These are phyloP conservation scores for Eunapius fragilis DNA, from an alignment of 37 sponge, comb jelly and placozoan genomes.

Conservation along the genomic window DNA sequence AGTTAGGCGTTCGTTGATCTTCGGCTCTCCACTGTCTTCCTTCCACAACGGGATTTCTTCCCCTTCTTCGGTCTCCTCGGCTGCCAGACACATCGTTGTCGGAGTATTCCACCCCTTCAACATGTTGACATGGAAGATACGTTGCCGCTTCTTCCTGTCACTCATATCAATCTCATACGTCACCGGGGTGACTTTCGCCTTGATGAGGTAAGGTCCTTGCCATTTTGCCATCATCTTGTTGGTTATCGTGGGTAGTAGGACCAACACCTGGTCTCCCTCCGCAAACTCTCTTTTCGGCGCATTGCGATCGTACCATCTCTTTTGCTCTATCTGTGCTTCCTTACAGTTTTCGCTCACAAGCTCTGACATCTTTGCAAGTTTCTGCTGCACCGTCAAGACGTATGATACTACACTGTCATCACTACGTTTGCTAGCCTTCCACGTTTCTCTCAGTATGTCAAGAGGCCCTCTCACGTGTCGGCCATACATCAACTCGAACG, in stretches of 20 bases:
- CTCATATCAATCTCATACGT: constrained; percentile 15
- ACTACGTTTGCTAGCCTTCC: neutral
- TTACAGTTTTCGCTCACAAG: constrained; percentile 16
- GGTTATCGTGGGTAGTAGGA: constrained; percentile 34
- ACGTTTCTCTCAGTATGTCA: too few relatives aligned
- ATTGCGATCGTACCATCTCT: constrained; percentile 40
- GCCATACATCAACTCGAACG: neutral
- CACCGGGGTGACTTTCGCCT: constrained; percentile 10
- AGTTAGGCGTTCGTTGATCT: neutral
- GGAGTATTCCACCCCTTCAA: neutral
- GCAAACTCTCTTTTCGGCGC: constrained; percentile 8
- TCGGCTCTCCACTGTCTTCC: neutral
- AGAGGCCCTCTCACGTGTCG: too few relatives aligned
- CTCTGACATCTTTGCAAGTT: constrained; percentile 18
- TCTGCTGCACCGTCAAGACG: constrained; percentile 8
- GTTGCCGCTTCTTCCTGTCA: constrained; percentile 12
- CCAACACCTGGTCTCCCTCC: constrained; percentile 64
- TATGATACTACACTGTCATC: constrained; percentile 20
- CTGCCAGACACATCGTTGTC: neutral
- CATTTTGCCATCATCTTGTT: constrained; percentile 44
- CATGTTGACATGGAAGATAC: constrained; percentile 10
- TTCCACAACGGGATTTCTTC: neutral
- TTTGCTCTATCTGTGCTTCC: constrained; percentile 33
- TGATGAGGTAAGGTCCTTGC: constrained; percentile 41
- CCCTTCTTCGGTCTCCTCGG: neutral